These are phyloP conservation scores for Neodiprion pinetum DNA, from an alignment of 1,140 invertebrate species.

Conservation along the genomic window DNA sequence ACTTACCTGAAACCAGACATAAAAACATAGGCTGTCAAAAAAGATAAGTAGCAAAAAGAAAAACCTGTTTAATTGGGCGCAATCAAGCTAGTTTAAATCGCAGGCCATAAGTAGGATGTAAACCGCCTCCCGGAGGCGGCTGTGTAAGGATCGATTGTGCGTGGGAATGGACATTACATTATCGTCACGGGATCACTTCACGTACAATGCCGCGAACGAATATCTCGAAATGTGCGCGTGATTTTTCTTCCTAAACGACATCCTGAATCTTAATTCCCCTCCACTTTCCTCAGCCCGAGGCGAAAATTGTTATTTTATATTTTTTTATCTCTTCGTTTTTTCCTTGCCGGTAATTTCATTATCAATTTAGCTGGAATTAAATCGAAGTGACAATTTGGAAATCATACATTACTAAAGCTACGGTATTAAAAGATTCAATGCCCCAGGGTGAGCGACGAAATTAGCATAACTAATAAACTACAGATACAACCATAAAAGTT, in stretches of 20 bases:
- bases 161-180: neutral
- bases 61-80: slow-evolving; percentile 7
- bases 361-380: neutral
- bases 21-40: neutral
- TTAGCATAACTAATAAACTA: neutral
- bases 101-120: neutral
- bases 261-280: too few species aligned
- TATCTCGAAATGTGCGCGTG: too few species aligned
- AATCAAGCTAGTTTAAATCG: slow-evolving; percentile 5
- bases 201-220: too few species aligned
- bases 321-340: neutral
- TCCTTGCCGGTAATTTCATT: neutral
- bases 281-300: too few species aligned
- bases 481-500: neutral
- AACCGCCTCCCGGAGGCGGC: neutral
- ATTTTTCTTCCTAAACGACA: too few species aligned
- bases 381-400: neutral
- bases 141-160: neutral
- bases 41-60: neutral
- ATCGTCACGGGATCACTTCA: too few species aligned
- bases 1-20: slow-evolving; percentile 5
- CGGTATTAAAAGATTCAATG: neutral
- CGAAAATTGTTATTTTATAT: neutral
- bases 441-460: neutral
- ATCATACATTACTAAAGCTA: neutral